phyloP scores from a whole-genome alignment of 2,113 vertebrate genomes.

The Ailurus styani region DNA sequence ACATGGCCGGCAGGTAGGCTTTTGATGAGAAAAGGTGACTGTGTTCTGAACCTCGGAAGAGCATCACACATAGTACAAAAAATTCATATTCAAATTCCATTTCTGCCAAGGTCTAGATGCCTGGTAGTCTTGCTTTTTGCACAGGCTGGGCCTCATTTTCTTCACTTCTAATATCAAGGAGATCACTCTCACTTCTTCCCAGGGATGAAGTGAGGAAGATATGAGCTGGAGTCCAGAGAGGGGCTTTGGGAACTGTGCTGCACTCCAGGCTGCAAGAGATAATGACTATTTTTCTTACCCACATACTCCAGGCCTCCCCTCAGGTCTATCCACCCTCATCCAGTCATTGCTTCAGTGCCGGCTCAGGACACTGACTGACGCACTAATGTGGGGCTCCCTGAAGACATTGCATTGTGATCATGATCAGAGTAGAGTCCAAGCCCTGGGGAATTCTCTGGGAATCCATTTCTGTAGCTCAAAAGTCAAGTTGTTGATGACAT shows the following conservation, averaged over 20 bases:
- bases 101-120: background rate
- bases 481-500: background rate
- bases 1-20: background rate
- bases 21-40: constrained; percentile 31
- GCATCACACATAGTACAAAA: background rate
- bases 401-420: background rate
- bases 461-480: background rate
- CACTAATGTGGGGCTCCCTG: too few relatives aligned
- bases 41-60: background rate
- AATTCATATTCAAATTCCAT: background rate
- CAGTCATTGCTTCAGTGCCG: background rate
- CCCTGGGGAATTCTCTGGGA: background rate
- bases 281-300: background rate
- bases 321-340: accelerated
- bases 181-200: background rate
- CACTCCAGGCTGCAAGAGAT: accelerated
- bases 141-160: background rate
- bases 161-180: background rate
- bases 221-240: background rate
- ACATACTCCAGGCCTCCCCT: background rate
- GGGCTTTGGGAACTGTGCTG: background rate
- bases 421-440: background rate
- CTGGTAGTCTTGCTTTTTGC: background rate
- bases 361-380: accelerated
- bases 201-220: background rate